These are phyloP conservation scores for Rhegmatorhina hoffmannsi DNA, from an alignment of 2,113 vertebrate species.

Conservation along the genomic window DNA sequence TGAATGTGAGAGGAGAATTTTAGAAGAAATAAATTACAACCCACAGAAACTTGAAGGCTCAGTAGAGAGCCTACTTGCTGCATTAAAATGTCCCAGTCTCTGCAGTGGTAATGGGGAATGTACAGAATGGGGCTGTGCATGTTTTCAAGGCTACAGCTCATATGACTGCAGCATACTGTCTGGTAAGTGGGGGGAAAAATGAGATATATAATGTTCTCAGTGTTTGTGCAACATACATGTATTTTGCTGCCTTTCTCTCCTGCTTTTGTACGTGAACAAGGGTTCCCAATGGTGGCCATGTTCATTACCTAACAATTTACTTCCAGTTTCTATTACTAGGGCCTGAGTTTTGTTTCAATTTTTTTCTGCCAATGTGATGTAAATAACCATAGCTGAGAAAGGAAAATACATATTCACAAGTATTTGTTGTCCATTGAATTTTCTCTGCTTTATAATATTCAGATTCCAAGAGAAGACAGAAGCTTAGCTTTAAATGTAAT, in stretches of 20 bases:
- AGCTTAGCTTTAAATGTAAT: background rate
- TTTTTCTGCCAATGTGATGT: background rate
- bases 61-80: constrained; percentile 62
- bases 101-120: constrained; percentile 87
- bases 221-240: background rate
- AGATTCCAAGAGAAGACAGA: background rate
- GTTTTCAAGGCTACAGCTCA: constrained; percentile 85
- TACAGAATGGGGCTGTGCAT: constrained; percentile 84
- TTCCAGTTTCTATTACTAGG: background rate
- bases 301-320: background rate
- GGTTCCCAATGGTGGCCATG: background rate
- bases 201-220: background rate
- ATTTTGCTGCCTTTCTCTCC: background rate
- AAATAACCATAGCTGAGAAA: background rate
- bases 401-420: background rate
- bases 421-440: background rate
- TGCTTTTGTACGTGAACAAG: background rate
- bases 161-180: constrained; percentile 84
- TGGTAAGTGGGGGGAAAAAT: constrained; percentile 71
- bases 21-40: constrained; percentile 72
- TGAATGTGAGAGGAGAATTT: constrained; percentile 87
- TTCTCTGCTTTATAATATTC: background rate
- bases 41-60: constrained; percentile 25
- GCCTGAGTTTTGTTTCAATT: background rate
- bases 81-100: constrained; percentile 82